Evolutionary conservation across 2,113 vertebrate genomes (phyloP).

Genomic region (Bubo blakistoni): DNA sequence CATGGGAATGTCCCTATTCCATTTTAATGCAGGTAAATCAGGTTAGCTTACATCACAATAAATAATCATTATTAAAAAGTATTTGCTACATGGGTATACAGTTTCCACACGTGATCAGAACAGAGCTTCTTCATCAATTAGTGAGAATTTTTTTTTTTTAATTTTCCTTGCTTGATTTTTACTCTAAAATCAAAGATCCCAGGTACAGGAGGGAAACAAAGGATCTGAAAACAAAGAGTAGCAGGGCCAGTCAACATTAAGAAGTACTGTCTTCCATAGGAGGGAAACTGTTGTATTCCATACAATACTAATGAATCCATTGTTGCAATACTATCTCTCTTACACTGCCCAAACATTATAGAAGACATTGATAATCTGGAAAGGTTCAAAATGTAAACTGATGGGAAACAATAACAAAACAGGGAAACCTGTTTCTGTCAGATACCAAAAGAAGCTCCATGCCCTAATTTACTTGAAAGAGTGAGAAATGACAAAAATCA

Average conservation of each 20-base stretch:
- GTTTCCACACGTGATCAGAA: neutral
- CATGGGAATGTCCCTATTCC: neutral
- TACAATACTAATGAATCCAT: neutral
- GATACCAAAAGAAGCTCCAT: neutral
- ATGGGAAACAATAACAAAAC: neutral
- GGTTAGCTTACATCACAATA: neutral
- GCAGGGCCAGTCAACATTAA: neutral
- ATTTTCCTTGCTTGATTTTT: neutral
- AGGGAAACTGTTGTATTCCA: neutral
- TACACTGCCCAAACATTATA: neutral
- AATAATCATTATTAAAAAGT: neutral
- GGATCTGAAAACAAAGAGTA: neutral
- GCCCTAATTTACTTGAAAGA: neutral
- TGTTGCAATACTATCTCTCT: neutral
- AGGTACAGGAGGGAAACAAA: neutral
- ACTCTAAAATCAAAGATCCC: neutral
- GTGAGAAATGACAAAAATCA: neutral
- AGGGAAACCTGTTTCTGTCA: neutral
- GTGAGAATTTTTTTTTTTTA: neutral
- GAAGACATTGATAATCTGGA: neutral
- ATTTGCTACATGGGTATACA: rapidly evolving
- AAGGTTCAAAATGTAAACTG: neutral
- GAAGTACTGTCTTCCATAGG: neutral
- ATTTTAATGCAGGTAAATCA: constrained; percentile 4
- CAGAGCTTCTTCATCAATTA: neutral